These are phyloP conservation scores for Meloidogyne hapla DNA, from an alignment of 1,140 invertebrate genomes.

Conservation along the genomic window DNA sequence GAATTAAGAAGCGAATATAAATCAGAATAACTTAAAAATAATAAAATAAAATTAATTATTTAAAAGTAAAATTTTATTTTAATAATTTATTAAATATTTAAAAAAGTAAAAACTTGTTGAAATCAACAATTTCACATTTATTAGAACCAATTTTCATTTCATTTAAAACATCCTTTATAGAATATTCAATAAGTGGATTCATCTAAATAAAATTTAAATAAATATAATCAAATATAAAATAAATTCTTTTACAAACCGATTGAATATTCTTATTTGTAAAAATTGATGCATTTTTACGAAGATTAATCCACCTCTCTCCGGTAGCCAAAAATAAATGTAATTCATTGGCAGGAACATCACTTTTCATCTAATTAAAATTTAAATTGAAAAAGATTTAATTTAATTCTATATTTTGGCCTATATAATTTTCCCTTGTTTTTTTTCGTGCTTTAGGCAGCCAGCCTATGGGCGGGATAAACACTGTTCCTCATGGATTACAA, in stretches of 20 bases:
- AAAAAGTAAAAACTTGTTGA: neutral
- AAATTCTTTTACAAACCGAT: neutral
- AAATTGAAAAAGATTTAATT: too few species aligned
- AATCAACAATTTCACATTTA: neutral
- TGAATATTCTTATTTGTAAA: neutral
- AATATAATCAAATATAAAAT: neutral
- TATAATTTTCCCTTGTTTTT: too few species aligned
- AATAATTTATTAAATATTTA: neutral
- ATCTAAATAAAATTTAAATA: neutral
- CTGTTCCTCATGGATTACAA: too few species aligned
- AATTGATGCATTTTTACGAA: neutral
- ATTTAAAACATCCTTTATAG: neutral
- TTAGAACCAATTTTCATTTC: neutral
- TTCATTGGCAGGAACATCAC: neutral
- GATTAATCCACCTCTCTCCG: neutral
- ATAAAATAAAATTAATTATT: too few species aligned
- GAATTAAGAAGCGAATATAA: neutral
- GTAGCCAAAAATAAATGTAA: conserved; percentile 4
- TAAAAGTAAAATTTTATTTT: too few species aligned
- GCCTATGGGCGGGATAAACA: too few species aligned
- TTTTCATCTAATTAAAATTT: too few species aligned
- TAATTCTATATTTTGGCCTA: too few species aligned
- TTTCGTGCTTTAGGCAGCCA: too few species aligned
- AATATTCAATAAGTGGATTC: neutral
- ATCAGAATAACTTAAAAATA: neutral